A percentile compares a stretch with the other conserved stretches of the same genome.
Evolutionary conservation across 2,888 invertebrate species (phyloP).

Genomic region (Taenaris catops): DNA sequence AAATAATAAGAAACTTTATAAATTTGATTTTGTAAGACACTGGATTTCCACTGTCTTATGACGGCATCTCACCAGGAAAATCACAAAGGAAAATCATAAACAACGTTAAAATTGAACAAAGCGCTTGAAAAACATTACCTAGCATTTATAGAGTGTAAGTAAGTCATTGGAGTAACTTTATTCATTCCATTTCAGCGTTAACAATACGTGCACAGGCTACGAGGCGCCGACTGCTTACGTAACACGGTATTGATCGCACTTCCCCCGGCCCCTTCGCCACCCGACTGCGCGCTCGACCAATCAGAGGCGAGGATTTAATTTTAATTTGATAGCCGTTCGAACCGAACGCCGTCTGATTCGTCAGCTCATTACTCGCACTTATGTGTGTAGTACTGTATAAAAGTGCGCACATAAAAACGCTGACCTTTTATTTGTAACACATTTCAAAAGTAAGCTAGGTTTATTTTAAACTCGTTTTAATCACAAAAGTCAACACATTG

Average conservation of each 20-base stretch:
- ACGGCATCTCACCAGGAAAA: too few relatives aligned
- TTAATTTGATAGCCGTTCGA: constrained; percentile 64
- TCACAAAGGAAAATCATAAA: too few relatives aligned
- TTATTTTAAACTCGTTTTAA: too few relatives aligned
- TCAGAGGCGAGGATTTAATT: constrained; percentile 57
- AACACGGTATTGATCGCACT: constrained; percentile 66
- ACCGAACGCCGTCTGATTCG: constrained; percentile 52
- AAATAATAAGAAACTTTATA: too few relatives aligned
- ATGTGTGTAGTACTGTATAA: constrained; percentile 19
- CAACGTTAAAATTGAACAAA: too few relatives aligned
- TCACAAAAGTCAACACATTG: too few relatives aligned
- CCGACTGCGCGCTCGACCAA: constrained; percentile 42
- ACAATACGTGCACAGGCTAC: constrained; percentile 27
- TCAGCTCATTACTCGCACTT: constrained; percentile 34
- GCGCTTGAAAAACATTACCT: too few relatives aligned
- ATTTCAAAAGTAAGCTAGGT: too few relatives aligned
- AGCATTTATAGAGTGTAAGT: constrained; percentile 1
- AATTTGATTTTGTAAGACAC: too few relatives aligned
- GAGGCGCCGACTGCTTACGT: constrained; percentile 52
- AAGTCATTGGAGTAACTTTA: constrained; percentile 14
- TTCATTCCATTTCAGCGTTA: constrained; percentile 16
- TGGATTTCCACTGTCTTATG: too few relatives aligned
- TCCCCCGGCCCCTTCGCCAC: constrained; percentile 28
- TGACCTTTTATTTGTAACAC: constrained; percentile 11
- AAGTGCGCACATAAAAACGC: constrained; percentile 15